Conservation (phyloP, 1,140 invertebrate genomes). For the Coboldia fuscipes region DNA sequence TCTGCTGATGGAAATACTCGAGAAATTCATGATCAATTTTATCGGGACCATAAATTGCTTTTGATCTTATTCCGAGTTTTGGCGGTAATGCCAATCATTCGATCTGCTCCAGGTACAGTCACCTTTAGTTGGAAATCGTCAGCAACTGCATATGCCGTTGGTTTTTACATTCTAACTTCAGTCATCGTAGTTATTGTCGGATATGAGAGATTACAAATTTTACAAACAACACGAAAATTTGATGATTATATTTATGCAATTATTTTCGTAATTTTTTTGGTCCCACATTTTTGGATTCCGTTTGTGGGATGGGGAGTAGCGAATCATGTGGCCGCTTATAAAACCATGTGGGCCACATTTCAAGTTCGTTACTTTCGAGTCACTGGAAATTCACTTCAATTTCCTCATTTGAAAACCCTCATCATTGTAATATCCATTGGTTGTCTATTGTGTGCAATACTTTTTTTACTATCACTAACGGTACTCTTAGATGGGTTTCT, state of each 20-base stretch:
- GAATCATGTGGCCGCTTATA: conserved; percentile 34
- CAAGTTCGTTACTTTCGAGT: conserved; percentile 28
- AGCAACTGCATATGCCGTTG: conserved; percentile 31
- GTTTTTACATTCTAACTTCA: conserved; percentile 29
- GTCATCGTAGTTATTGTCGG: conserved; percentile 28
- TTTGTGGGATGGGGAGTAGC: conserved; percentile 40
- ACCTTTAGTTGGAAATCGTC: conserved; percentile 32
- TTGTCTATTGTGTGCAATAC: conserved; percentile 28
- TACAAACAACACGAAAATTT: conserved; percentile 29
- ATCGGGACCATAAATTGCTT: conserved; percentile 34
- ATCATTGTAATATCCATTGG: conserved; percentile 32
- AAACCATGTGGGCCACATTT: conserved; percentile 34
- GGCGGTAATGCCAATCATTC: conserved; percentile 33
- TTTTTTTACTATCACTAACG: conserved; percentile 29
- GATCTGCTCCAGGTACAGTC: conserved; percentile 26
- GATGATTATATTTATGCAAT: conserved; percentile 39
- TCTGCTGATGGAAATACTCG: conserved; percentile 26
- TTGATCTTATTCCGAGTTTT: conserved; percentile 30
- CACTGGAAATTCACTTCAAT: conserved; percentile 29
- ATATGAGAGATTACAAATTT: conserved; percentile 28
- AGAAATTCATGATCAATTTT: conserved; percentile 35
- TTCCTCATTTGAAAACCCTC: conserved; percentile 28
- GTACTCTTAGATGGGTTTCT: conserved; percentile 29
- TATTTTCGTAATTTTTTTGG: conserved; percentile 33
- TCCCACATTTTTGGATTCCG: conserved; percentile 38